These are phyloP conservation scores for Chrysaora quinquecirrha DNA, from an alignment of 30 jellyfish, hydroid and myxozoan genomes.

Conservation along the genomic window DNA sequence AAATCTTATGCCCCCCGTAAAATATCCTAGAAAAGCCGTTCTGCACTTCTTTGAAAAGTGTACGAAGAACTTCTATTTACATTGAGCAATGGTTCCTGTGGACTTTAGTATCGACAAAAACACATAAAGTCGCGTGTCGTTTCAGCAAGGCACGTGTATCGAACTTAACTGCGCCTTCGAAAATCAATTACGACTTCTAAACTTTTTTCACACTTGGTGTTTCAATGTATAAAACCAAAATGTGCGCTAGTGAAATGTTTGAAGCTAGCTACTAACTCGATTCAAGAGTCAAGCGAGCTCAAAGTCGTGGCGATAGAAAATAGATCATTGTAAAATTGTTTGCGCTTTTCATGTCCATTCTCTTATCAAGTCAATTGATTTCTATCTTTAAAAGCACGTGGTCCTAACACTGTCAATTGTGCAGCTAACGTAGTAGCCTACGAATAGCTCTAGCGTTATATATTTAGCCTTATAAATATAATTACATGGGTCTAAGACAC, in stretches of 20 bases:
- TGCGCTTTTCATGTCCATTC: conserved; percentile 69
- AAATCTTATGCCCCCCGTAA: no score
- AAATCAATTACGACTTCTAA: no score
- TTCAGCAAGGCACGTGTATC: conserved; percentile 12
- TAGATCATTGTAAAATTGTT: conserved; percentile 12
- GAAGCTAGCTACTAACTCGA: no score
- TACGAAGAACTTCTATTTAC: conserved; percentile 37
- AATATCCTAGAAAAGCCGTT: background rate
- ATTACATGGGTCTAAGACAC: no score
- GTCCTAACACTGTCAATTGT: conserved; percentile 11
- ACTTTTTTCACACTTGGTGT: no score
- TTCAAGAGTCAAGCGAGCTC: no score
- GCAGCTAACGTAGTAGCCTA: no score
- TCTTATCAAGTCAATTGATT: background rate
- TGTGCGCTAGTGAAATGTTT: no score
- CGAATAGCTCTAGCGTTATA: no score
- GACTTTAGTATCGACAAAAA: conserved; percentile 45
- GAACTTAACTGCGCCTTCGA: no score
- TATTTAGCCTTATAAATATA: no score
- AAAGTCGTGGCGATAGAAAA: background rate
- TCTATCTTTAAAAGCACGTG: conserved; percentile 51
- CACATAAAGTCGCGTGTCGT: conserved; percentile 74
- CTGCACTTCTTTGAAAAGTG: conserved; percentile 2
- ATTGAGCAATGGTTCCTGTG: conserved; percentile 8
- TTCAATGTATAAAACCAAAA: no score